These are phyloP conservation scores for Sarcophaga rosellei DNA, from an alignment of 2,888 invertebrate species.

Conservation along the genomic window DNA sequence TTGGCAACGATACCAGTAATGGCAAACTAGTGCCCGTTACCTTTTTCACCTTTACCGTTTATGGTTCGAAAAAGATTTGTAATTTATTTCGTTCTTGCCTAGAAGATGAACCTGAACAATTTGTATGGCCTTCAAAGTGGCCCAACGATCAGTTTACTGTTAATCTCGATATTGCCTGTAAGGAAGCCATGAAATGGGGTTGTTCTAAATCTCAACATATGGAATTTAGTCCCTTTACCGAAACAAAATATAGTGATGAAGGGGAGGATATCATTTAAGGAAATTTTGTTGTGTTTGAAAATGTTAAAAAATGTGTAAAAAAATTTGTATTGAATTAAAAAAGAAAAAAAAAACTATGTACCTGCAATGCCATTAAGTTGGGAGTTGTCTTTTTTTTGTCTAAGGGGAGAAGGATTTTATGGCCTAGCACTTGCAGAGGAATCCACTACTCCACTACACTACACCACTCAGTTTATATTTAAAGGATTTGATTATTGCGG, in stretches of 20 bases:
- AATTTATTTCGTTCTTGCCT: conserved; percentile 71
- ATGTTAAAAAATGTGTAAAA: neutral
- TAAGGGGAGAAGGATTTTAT: too few relatives aligned
- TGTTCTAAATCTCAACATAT: conserved; percentile 73
- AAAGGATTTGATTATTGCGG: too few relatives aligned
- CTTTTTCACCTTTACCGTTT: conserved; percentile 72
- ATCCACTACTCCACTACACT: too few relatives aligned
- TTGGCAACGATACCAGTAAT: conserved; percentile 72
- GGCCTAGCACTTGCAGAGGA: too few relatives aligned
- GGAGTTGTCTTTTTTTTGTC: too few relatives aligned
- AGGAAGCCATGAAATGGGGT: conserved; percentile 74
- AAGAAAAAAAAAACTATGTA: too few relatives aligned
- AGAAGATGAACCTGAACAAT: conserved; percentile 65
- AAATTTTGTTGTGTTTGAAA: neutral
- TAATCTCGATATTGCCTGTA: conserved; percentile 72
- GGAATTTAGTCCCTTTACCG: conserved; percentile 72
- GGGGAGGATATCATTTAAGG: conserved; percentile 25
- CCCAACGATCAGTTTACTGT: conserved; percentile 72
- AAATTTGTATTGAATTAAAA: neutral
- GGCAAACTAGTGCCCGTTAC: conserved; percentile 69
- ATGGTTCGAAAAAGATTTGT: conserved; percentile 70
- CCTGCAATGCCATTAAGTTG: too few relatives aligned
- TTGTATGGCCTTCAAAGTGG: conserved; percentile 69
- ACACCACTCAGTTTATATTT: too few relatives aligned
- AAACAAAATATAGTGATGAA: conserved; percentile 57